Percentiles rank a stretch among this genome's conserved stretches.
Evolutionary conservation across 2,113 vertebrate species (phyloP).

Genomic region (Platysteira castanea): DNA sequence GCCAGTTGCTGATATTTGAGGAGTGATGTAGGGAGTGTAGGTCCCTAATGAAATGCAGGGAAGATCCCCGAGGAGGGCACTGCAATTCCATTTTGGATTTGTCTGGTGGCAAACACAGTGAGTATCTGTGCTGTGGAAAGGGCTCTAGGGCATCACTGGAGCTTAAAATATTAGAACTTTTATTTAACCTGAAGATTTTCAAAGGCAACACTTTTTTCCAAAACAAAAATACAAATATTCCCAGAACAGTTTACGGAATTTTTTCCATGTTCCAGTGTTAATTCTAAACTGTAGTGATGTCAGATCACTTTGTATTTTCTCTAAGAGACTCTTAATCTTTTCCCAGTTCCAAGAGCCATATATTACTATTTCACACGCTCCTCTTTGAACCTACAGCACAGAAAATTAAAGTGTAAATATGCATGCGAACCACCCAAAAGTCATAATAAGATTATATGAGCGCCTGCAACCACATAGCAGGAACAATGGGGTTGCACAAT

Average conservation of each 20-base stretch:
- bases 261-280: not conserved
- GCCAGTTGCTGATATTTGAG: not conserved
- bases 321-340: not conserved
- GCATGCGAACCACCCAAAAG: not conserved
- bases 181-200: not conserved
- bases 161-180: not conserved
- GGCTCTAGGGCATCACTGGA: not conserved
- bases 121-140: not conserved
- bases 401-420: conserved; percentile 21
- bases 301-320: not conserved
- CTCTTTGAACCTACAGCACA: conserved; percentile 17
- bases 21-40: no score
- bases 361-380: not conserved
- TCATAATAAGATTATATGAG: conserved; percentile 29
- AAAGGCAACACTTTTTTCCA: not conserved
- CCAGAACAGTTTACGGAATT: not conserved
- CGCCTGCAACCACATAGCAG: conserved; percentile 26
- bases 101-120: not conserved
- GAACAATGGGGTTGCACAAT: conserved; percentile 41
- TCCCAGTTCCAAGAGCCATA: not conserved
- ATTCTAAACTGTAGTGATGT: not conserved
- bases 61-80: not conserved
- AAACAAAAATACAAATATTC: not conserved
- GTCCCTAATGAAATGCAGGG: not conserved
- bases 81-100: not conserved